A percentile compares a stretch with the other conserved stretches of the same genome.
Conservation (phyloP, 2,888 invertebrate species). For the Opisthograptis luteolata region DNA sequence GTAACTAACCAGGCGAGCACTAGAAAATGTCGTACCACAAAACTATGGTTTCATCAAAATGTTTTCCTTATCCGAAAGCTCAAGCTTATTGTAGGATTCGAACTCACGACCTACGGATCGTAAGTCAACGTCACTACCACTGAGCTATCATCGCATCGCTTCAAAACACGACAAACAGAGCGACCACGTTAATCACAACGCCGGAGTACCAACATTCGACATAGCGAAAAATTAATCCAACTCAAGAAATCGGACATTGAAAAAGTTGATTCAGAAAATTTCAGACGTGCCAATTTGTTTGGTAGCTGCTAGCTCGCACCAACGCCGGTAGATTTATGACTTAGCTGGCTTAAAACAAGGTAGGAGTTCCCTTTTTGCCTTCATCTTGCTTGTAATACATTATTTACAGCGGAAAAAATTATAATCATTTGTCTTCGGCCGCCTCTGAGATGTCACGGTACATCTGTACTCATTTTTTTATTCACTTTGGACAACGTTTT, state of each 20-base stretch:
- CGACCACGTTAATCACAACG: slow-evolving; percentile 2
- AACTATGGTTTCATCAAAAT: too few relatives aligned
- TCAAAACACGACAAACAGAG: background rate
- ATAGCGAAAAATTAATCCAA: slow-evolving; percentile 42
- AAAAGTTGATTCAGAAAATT: slow-evolving; percentile 61
- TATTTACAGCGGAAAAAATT: slow-evolving; percentile 60
- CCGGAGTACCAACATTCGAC: slow-evolving; percentile 24
- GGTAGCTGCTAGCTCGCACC: slow-evolving; percentile 48
- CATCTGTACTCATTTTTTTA: slow-evolving; percentile 18
- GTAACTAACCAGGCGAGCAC: too few relatives aligned
- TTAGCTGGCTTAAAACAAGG: slow-evolving; percentile 56
- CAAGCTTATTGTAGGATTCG: too few relatives aligned
- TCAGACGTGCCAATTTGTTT: slow-evolving; percentile 59
- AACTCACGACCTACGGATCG: too few relatives aligned
- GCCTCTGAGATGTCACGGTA: slow-evolving; percentile 50
- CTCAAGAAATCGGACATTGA: slow-evolving; percentile 53
- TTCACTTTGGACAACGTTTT: slow-evolving; percentile 9
- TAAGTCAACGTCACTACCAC: too few relatives aligned
- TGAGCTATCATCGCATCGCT: too few relatives aligned
- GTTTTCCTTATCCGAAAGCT: too few relatives aligned
- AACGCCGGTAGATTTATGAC: slow-evolving; percentile 49
- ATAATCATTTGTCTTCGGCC: slow-evolving; percentile 53
- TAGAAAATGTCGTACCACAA: too few relatives aligned
- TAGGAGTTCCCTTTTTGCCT: slow-evolving; percentile 50
- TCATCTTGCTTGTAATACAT: slow-evolving; percentile 61